Percentiles rank a stretch among this genome's conserved stretches.
Conservation (phyloP, 2,797 vertebrate genomes). For the Nyctalus aviator region DNA sequence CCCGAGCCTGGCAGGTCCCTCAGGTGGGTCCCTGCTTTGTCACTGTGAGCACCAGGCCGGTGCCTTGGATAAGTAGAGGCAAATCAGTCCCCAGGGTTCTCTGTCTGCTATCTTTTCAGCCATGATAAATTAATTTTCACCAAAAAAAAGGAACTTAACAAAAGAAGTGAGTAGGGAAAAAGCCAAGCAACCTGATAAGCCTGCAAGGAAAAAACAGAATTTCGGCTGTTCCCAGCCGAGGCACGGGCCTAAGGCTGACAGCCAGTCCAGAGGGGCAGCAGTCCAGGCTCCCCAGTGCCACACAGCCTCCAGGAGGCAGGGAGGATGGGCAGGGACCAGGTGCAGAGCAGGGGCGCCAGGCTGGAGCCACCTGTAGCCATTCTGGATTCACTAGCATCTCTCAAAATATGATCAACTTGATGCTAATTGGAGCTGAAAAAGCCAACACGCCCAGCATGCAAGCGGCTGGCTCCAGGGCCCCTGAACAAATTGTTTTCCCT, state of each 20-base stretch:
- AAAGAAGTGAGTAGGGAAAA: background rate
- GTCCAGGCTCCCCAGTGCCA: fast-evolving
- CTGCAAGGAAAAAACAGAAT: slow-evolving; percentile 4
- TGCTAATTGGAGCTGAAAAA: slow-evolving; percentile 86
- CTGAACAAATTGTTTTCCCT: slow-evolving; percentile 87
- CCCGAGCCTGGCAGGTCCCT: background rate
- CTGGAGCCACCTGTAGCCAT: slow-evolving; percentile 71
- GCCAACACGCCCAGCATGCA: slow-evolving; percentile 77
- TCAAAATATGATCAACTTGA: slow-evolving; percentile 86
- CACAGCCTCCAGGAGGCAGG: background rate
- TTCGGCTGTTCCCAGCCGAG: background rate
- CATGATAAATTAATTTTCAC: slow-evolving; percentile 65
- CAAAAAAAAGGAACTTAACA: slow-evolving; percentile 47
- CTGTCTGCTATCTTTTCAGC: slow-evolving; percentile 57
- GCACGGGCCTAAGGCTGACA: background rate
- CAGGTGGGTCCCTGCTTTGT: slow-evolving; percentile 49
- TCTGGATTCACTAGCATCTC: slow-evolving; percentile 77
- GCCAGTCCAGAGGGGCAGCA: fast-evolving
- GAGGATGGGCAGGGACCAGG: slow-evolving; percentile 30
- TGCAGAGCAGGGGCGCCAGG: slow-evolving; percentile 48
- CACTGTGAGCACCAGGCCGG: background rate
- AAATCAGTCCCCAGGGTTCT: slow-evolving; percentile 41
- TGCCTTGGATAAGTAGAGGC: background rate
- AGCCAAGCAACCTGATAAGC: background rate
- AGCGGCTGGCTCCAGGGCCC: slow-evolving; percentile 84